phyloP scores from a whole-genome alignment of 2,888 invertebrate genomes.

The Eupeodes luniger region DNA sequence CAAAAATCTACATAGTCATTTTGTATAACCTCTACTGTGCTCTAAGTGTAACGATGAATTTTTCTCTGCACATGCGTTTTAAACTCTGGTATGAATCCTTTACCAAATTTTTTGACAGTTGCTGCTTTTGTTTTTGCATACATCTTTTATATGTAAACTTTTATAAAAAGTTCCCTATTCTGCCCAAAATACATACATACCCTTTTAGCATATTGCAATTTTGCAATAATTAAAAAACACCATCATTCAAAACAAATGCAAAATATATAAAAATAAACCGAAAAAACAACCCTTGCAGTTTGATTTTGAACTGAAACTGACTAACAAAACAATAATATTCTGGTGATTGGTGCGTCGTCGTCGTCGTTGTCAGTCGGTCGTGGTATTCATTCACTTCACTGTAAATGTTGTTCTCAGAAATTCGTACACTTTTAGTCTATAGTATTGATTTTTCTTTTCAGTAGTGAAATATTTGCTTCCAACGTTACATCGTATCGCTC shows the following conservation, averaged over 20 bases:
- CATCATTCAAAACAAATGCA: slow-evolving; percentile 2
- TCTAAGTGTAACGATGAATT: too few species aligned
- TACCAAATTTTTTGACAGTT: too few species aligned
- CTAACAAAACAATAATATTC: background rate
- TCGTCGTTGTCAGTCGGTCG: background rate
- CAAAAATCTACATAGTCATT: too few species aligned
- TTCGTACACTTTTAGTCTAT: slow-evolving; percentile 5
- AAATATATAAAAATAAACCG: slow-evolving; percentile 4
- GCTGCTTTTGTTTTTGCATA: too few species aligned
- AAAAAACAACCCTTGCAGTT: background rate
- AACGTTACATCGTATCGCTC: slow-evolving; percentile 25
- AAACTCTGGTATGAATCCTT: too few species aligned
- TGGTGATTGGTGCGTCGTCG: background rate
- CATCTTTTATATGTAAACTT: too few species aligned
- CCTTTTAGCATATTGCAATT: background rate
- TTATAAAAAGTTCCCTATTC: too few species aligned
- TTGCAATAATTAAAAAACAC: background rate
- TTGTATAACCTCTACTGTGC: too few species aligned
- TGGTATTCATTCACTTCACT: background rate
- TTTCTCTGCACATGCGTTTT: too few species aligned
- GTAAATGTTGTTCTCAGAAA: slow-evolving; percentile 42
- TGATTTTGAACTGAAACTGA: background rate
- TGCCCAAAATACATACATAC: background rate
- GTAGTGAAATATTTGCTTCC: slow-evolving; percentile 28
- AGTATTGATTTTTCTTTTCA: slow-evolving; percentile 61